phyloP scores from a whole-genome alignment of 35 echinoderm and acorn worm genomes.

The Eucidaris tribuloides region DNA sequence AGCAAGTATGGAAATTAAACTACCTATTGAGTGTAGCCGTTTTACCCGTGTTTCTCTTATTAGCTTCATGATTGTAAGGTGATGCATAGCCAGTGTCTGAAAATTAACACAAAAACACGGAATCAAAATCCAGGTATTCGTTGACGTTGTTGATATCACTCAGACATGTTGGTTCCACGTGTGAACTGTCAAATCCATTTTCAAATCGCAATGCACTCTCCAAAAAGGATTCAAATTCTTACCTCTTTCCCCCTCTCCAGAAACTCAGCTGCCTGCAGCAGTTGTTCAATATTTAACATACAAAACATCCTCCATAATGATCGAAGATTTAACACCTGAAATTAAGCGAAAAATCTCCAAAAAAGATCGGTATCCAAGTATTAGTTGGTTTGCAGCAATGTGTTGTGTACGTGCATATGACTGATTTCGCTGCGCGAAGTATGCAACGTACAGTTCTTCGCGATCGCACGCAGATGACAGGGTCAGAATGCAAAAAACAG shows the following conservation, averaged over 20 bases:
- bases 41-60: slow-evolving; percentile 69
- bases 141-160: neutral
- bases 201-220: neutral
- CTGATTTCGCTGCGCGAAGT: neutral
- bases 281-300: slow-evolving; percentile 77
- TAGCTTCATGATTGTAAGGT: slow-evolving; percentile 67
- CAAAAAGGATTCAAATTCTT: too few species aligned
- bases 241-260: slow-evolving; percentile 94
- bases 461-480: slow-evolving; percentile 39
- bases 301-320: slow-evolving; percentile 50
- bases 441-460: neutral
- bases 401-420: neutral
- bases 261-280: slow-evolving; percentile 94
- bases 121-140: neutral
- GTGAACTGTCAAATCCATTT: neutral
- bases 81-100: slow-evolving; percentile 98
- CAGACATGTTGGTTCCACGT: too few species aligned
- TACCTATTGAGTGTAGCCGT: slow-evolving; percentile 66
- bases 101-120: neutral
- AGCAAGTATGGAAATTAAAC: too few species aligned
- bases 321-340: slow-evolving; percentile 2
- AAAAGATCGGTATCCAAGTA: neutral
- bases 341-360: neutral
- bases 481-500: slow-evolving; percentile 57
- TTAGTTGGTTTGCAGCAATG: neutral